Base-by-base conservation (phyloP, 2,113 vertebrate genomes). In the Craseonycteris thonglongyai region DNA sequence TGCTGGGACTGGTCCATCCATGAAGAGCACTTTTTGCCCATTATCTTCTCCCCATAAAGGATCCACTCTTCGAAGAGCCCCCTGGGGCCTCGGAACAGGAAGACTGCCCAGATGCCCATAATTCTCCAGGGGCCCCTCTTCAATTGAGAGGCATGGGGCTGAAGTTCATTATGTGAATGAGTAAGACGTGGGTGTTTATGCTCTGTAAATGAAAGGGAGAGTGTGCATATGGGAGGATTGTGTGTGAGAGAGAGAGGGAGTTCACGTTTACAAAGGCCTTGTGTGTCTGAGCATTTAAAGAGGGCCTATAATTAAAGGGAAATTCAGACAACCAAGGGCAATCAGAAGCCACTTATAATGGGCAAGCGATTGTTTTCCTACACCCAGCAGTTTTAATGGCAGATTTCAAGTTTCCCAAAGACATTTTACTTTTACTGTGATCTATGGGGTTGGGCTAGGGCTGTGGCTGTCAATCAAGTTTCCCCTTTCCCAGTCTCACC, bases 251-350 rank as follows among this genome's bases (percentile, higher is more conserved):
- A 76, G 19, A 28, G 16, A 58, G 30, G 28, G 42, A 79, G 47
- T 72, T 86, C 83, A 68, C 18, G 35, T 65, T 75, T 68, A 86
- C 86, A 96, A 95, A 96, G 51, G 74, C 72, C 35, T 47, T 68
- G 33, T 96, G 90, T 90, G 74, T 95, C 42, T 95, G 56, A 71
- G 63, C 86, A n/a, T 80, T 92, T 75, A 15, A 91, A 94, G 71
- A 65, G 59, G 59, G 61, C 69, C 58, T 71, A 4, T 89, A 54
- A 87, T 80, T 87, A 90, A 66, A 85, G 35, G 65, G 42, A 6
- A 30, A 56, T 58, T 79, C 66, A 76, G 40, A 76, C 33, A 75
- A 87, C 38, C 61, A 75, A 15, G n/a, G 0, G 1, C 18, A 40
- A 61, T 58, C 75, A 9, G 45, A 94, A 93, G 68, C 54, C 93